Percentiles rank a stretch among this genome's conserved stretches.
Evolutionary conservation across 2,113 vertebrate species (phyloP).

Genomic region (Nothoprocta pentlandii): DNA sequence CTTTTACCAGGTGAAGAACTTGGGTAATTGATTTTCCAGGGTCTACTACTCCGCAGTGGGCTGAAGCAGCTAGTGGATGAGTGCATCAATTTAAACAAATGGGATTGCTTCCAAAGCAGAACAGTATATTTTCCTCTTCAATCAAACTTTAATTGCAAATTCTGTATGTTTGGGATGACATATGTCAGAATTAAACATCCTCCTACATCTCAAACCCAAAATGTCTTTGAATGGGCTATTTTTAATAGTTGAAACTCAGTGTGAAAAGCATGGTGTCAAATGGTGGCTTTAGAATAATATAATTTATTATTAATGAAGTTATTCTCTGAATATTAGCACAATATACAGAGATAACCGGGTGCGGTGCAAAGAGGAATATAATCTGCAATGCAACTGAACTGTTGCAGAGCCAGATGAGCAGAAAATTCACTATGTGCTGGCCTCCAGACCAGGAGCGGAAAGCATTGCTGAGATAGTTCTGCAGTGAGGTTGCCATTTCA

Average conservation of each 20-base stretch:
- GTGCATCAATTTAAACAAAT: neutral
- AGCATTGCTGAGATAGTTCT: neutral
- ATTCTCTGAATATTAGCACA: neutral
- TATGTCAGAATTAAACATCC: neutral
- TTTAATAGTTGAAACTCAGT: neutral
- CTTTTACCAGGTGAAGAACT: neutral
- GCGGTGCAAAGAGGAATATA: neutral
- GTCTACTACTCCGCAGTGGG: neutral
- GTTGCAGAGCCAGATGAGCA: neutral
- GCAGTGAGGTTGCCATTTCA: neutral
- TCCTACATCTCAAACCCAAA: neutral
- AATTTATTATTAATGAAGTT: neutral
- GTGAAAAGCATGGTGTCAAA: neutral
- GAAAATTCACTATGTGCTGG: neutral
- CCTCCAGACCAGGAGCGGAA: neutral
- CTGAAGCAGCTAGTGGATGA: neutral
- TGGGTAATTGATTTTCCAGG: slow-evolving; percentile 23
- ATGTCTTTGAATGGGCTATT: neutral
- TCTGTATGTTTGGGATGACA: neutral
- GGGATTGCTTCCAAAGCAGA: neutral
- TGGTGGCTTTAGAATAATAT: neutral
- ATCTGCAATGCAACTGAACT: accelerated
- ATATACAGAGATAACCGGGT: neutral
- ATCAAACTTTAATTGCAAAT: neutral
- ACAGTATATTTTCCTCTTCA: neutral